These are phyloP conservation scores for Lota lota DNA, from an alignment of 2,113 vertebrate species.

Conservation along the genomic window DNA sequence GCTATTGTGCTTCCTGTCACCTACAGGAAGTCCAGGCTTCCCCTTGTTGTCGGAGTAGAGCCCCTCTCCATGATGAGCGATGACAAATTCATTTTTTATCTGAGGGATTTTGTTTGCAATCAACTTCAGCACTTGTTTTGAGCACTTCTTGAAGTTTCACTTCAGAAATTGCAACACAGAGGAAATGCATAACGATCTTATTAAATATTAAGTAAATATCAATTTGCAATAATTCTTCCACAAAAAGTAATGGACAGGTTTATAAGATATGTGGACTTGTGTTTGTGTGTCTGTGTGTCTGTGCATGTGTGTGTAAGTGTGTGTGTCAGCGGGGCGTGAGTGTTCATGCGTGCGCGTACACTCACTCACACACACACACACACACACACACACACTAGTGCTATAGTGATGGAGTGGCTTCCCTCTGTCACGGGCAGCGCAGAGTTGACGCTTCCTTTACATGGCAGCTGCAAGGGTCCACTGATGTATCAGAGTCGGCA, in stretches of 20 bases:
- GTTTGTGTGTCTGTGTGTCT: constrained; percentile 7
- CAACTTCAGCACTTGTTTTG: no score
- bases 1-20: constrained; percentile 72
- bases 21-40: constrained; percentile 71
- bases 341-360: constrained; percentile 6
- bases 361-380: not conserved
- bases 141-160: not conserved
- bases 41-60: constrained; percentile 68
- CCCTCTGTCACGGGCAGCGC: constrained; percentile 61
- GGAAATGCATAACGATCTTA: not conserved
- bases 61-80: constrained; percentile 23
- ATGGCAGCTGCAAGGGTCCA: constrained; percentile 74
- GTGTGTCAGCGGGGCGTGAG: not conserved
- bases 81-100: not conserved
- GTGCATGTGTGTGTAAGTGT: constrained; percentile 17
- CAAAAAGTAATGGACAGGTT: no score
- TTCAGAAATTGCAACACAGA: not conserved
- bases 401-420: constrained; percentile 66
- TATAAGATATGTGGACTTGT: no score
- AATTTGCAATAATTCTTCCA: not conserved
- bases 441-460: constrained; percentile 78
- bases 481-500: constrained; percentile 80
- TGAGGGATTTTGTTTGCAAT: no score
- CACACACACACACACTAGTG: no score
- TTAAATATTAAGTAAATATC: not conserved